These are phyloP conservation scores for Arizona elegans DNA, from an alignment of 2,113 vertebrate genomes.

Conservation along the genomic window DNA sequence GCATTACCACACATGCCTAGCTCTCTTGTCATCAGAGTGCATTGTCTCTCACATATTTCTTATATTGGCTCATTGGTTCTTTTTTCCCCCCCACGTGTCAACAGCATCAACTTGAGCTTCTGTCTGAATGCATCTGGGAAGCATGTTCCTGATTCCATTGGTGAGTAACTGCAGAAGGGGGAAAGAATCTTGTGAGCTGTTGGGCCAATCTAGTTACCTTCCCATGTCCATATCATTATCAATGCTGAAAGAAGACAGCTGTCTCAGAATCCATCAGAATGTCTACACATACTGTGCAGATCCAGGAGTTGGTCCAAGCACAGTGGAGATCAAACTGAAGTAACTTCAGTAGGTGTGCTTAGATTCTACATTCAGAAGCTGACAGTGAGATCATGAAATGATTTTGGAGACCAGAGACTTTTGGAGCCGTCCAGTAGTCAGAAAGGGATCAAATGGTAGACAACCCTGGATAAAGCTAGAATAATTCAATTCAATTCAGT, in stretches of 20 bases:
- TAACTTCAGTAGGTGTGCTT: neutral
- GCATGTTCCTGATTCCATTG: conserved; percentile 79
- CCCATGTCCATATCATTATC: neutral
- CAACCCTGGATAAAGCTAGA: neutral
- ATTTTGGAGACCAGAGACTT: neutral
- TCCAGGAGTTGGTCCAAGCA: no score
- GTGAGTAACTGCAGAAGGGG: conserved; percentile 65
- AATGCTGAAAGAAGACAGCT: neutral
- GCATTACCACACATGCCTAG: no score
- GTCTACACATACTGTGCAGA: neutral
- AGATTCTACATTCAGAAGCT: neutral
- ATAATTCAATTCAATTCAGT: neutral
- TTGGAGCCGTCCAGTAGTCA: neutral
- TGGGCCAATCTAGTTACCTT: neutral
- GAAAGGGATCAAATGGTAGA: neutral
- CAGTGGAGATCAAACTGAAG: neutral
- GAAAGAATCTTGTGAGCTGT: neutral
- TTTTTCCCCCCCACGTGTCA: conserved; percentile 39
- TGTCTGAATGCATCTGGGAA: conserved; percentile 88
- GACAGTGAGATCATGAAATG: neutral
- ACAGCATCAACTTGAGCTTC: conserved; percentile 90
- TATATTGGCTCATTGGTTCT: neutral
- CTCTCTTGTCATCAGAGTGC: neutral
- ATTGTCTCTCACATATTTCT: neutral
- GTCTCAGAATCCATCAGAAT: neutral